Base-by-base conservation (phyloP, 2,797 vertebrate genomes). In the Tamandua tetradactyla region DNA sequence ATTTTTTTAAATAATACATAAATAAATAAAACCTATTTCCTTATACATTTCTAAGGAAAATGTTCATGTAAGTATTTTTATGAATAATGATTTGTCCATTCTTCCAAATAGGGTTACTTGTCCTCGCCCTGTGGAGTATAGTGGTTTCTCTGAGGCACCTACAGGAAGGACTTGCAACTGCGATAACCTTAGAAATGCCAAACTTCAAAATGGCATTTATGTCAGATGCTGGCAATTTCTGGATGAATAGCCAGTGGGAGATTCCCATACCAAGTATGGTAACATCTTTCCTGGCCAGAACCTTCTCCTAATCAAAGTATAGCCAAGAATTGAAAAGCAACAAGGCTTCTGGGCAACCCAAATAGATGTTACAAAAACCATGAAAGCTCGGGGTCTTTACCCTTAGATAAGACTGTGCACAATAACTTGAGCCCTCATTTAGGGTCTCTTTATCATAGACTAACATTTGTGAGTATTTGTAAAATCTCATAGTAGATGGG, bases 101-200 rank as follows among this genome's bases (percentile, higher is more conserved):
- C 44, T 57, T 35, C 47, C 30, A 3, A 37, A 74, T 61, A 72
- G 10, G 27, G 22, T 68, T 13, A 9, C 25, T 13, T 22, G 20
- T 3, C n/a, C 9, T 47, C 35, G 15, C 25, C 25, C 17, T 11
- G 1, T 0, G 0, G 32, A 37, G 18, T 7, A 0, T 0, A 32
- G 17, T 59, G 52, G 2, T 22, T n/a, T 86, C 84, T 30, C 66
- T 37, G 30, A 17, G 30, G 23, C 14, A 55, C 25, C 17, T 23
- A 14, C 42, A n/a, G 27, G 14, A 27, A 69, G 30, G 22, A 7
- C 5, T 2, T 14, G 20, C 22, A 42, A 13, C 52, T 17, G 44
- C 25, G 14, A 64, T 25, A 4, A 62, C 18, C 11, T 22, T 30
- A 32, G 71, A 18, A 47, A 71, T 23, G 55, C 17, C 55, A 47